These are phyloP conservation scores for Leptinotarsa undecemlineata DNA, from an alignment of 1,140 invertebrate genomes.

Conservation along the genomic window DNA sequence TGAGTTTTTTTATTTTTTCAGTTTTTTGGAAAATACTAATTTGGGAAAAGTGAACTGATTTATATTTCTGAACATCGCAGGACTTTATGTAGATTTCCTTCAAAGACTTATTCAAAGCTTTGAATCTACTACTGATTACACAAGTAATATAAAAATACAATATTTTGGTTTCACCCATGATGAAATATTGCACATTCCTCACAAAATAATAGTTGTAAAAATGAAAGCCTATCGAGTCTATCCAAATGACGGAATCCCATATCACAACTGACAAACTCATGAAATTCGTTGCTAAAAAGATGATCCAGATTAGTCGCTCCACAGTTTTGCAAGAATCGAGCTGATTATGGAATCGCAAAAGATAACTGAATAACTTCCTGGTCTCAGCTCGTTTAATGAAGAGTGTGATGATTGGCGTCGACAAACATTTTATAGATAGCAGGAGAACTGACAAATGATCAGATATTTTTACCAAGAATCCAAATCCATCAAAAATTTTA, in stretches of 20 bases:
- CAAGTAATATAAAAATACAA: not conserved
- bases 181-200: not conserved
- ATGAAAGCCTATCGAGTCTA: not conserved
- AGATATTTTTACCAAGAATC: not conserved
- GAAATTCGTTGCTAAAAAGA: not conserved
- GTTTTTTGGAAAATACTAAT: not conserved
- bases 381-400: not conserved
- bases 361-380: not conserved
- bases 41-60: not conserved
- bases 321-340: too few relatives aligned
- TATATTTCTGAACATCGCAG: not conserved
- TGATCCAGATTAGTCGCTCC: not conserved
- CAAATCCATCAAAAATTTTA: not conserved
- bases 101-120: not conserved
- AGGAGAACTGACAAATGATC: not conserved
- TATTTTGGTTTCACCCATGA: not conserved
- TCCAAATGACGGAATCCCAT: not conserved
- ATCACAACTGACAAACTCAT: not conserved
- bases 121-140: constrained; percentile 1
- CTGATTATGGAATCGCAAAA: too few relatives aligned
- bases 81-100: not conserved
- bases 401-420: not conserved
- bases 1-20: constrained; percentile 2
- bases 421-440: not conserved
- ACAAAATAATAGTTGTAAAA: not conserved